Evolutionary conservation across 2,797 vertebrate genomes (phyloP).

Genomic region (Podarcis lilfordi): DNA sequence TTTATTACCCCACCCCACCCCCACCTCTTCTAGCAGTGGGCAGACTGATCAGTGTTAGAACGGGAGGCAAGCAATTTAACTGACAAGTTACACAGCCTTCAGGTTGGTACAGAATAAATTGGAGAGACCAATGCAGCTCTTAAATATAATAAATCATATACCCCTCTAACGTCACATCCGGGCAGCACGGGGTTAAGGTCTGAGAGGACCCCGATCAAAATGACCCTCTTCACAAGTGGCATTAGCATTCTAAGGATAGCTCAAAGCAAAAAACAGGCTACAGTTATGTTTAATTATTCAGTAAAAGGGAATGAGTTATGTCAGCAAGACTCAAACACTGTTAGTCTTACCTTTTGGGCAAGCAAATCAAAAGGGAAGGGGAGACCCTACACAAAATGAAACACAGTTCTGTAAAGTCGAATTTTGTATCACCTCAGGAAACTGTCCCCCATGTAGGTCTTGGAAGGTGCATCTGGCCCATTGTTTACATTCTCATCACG

Average conservation of each 20-base stretch:
- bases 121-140: neutral
- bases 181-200: neutral
- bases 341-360: slow-evolving; percentile 6
- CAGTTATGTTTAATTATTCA: neutral
- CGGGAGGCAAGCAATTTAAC: neutral
- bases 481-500: slow-evolving; percentile 23
- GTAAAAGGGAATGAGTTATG: neutral
- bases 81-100: neutral
- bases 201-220: neutral
- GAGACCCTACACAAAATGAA: neutral
- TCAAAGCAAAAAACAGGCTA: neutral
- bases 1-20: neutral
- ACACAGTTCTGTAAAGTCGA: neutral
- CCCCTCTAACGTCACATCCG: neutral
- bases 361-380: neutral
- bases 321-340: neutral
- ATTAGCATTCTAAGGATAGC: neutral
- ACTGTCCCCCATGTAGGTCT: neutral
- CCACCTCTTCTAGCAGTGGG: neutral
- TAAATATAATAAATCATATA: too few species aligned
- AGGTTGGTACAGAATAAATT: neutral
- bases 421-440: neutral
- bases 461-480: slow-evolving; percentile 9
- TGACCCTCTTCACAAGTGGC: neutral
- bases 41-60: neutral